phyloP scores from a whole-genome alignment of 2,113 vertebrate genomes.

The Alexandromys fortis region DNA sequence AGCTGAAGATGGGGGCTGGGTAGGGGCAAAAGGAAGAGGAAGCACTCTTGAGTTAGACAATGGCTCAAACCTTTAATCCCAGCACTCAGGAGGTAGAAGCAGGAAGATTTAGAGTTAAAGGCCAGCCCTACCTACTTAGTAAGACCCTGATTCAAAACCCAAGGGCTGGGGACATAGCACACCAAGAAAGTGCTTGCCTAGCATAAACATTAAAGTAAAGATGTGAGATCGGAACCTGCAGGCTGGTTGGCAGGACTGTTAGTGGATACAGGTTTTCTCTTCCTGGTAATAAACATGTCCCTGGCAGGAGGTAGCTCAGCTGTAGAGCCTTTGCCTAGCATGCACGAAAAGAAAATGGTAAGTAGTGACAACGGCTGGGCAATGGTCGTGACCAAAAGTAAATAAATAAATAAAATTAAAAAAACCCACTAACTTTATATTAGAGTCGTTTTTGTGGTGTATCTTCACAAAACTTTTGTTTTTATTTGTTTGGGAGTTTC shows the following conservation, averaged over 20 bases:
- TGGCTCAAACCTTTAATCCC: background rate
- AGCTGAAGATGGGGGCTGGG: background rate
- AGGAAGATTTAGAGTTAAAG: background rate
- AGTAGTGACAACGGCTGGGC: background rate
- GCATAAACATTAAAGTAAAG: background rate
- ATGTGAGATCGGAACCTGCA: background rate
- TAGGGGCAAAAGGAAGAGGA: background rate
- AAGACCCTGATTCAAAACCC: background rate
- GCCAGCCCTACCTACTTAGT: background rate
- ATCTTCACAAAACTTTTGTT: background rate
- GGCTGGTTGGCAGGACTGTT: background rate
- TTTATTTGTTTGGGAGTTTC: background rate
- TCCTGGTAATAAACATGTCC: background rate
- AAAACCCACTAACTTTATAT: background rate
- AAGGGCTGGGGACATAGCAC: background rate
- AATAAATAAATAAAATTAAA: background rate
- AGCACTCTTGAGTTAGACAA: background rate
- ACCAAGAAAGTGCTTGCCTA: background rate
- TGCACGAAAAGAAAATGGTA: background rate
- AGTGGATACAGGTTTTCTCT: background rate
- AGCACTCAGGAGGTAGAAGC: background rate
- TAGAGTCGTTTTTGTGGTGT: background rate
- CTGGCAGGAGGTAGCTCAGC: background rate
- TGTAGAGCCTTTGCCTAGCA: background rate
- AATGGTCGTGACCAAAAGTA: background rate